These are phyloP conservation scores for Drosophila simulans DNA, from an alignment of 1,140 invertebrate genomes.

Conservation along the genomic window DNA sequence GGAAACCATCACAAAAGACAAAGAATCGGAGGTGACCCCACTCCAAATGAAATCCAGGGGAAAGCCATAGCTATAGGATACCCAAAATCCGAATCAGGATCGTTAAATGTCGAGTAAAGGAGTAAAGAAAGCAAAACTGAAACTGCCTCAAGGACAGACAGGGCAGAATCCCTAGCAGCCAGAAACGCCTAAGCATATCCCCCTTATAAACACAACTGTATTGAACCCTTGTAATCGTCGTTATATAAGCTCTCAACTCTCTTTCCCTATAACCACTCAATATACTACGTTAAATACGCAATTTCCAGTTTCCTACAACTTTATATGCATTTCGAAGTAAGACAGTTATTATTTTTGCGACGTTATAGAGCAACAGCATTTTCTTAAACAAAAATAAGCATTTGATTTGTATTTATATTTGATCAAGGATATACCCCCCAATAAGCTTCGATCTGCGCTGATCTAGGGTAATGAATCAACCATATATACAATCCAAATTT, in stretches of 20 bases:
- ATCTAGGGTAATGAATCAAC: constrained; percentile 10
- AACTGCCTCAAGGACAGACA: constrained; percentile 54
- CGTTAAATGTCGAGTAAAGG: constrained; percentile 13
- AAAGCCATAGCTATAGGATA: constrained; percentile 24
- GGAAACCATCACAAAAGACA: not conserved
- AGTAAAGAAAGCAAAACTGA: constrained; percentile 10
- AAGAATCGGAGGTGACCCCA: too few species aligned
- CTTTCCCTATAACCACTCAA: constrained; percentile 10
- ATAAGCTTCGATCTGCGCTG: constrained; percentile 20
- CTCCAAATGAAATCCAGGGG: constrained; percentile 2
- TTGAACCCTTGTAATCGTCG: constrained; percentile 6
- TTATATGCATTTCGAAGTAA: constrained; percentile 7
- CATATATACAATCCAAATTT: constrained; percentile 69
- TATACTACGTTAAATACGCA: not conserved
- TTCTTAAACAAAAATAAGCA: not conserved
- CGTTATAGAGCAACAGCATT: not conserved
- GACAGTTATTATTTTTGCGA: constrained; percentile 1
- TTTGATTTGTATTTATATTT: constrained; percentile 13
- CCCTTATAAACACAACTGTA: constrained; percentile 2
- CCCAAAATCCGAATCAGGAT: constrained; percentile 28
- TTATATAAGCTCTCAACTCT: not conserved
- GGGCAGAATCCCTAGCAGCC: constrained; percentile 14
- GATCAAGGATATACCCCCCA: not conserved
- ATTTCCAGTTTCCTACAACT: not conserved
- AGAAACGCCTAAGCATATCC: constrained; percentile 11